A percentile compares a stretch with the other conserved stretches of the same genome.
These are phyloP conservation scores for Clarias magur DNA, from an alignment of 2,113 vertebrate genomes.

Conservation along the genomic window DNA sequence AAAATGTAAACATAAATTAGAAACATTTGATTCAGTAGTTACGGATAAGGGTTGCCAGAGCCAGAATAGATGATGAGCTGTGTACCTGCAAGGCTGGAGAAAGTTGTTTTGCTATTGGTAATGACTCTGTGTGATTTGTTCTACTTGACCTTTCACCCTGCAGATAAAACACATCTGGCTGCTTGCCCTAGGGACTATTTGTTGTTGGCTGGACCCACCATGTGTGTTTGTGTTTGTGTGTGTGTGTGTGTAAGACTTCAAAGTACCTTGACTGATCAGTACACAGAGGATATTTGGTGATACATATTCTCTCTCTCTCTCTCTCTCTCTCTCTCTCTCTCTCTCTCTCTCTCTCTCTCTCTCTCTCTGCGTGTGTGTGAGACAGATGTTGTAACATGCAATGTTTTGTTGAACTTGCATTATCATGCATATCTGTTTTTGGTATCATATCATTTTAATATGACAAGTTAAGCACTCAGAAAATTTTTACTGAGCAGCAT, in stretches of 20 bases:
- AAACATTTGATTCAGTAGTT: neutral
- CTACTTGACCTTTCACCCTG: conserved; percentile 59
- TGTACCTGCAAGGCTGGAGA: conserved; percentile 6
- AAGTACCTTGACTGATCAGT: conserved; percentile 50
- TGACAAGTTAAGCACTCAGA: neutral
- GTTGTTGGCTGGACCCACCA: conserved; percentile 42
- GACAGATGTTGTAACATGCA: conserved; percentile 24
- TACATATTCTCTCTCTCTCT: neutral
- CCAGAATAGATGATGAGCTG: neutral
- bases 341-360: neutral
- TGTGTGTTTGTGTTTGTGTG: conserved; percentile 49
- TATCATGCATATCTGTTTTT: neutral
- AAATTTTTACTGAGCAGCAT: neutral
- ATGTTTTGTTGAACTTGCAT: neutral
- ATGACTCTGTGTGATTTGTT: conserved; percentile 54
- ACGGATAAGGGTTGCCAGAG: neutral
- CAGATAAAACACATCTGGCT: conserved; percentile 53
- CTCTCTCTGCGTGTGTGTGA: neutral
- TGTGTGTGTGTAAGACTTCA: conserved; percentile 50
- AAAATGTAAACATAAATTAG: neutral
- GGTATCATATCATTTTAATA: neutral
- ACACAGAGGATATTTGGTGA: conserved; percentile 22
- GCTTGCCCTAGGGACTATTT: conserved; percentile 38
- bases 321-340: neutral
- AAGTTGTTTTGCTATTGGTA: conserved; percentile 46